Base-by-base conservation (phyloP, 2,113 vertebrate species). In the Zonotrichia leucophrys region DNA sequence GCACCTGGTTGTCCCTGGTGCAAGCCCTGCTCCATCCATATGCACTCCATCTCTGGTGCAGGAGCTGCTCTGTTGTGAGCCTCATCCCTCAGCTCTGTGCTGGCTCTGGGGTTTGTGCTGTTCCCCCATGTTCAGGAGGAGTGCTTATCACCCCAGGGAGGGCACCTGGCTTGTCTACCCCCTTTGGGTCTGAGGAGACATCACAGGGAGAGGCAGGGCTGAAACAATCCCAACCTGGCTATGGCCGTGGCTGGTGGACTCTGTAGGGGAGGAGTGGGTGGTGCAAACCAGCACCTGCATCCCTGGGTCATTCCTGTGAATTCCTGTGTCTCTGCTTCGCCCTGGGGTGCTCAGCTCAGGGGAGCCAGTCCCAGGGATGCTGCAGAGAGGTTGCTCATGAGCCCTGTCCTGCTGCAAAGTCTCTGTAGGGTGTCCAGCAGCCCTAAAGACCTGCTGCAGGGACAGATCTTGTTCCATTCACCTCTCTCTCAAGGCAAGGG, bases 211-310 rank as follows among this genome's bases (percentile, higher is more conserved):
- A 60, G 11, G 41, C 21, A 41, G 25, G 27, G 19, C 9, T 24
- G 33, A 18, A 41, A 68, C 28, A 52, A 80, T 89, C 27, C 19
- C 64, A 59, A 4, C 64, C 50, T 8, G 5, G 4, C 59, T 77
- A 8, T 74, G 28, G 15, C 46, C 41, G 41, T 53, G 83, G 20
- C 39, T 70, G 33, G 7, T 75, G 81, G 22, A 12, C 12, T 68
- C 24, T 30, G 0, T 2, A 62, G 30, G 23, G 47, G 25, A 6
- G 18, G 37, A 77, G 11, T 0, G 4, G 20, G 13, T 83, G 53
- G 9, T 74, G 16, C 80, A 74, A 66, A 53, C 9, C 55, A 70
- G 64, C 37, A 66, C 31, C 76, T 86, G 64, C 37, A 66, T 19
- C 37, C 44, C 39, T 1, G 3, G 10, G 8, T 85, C 3, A 2